Percentiles rank a stretch among this genome's conserved stretches.
Conservation (phyloP, 2,888 invertebrate species). For the Orchesella flavescens region DNA sequence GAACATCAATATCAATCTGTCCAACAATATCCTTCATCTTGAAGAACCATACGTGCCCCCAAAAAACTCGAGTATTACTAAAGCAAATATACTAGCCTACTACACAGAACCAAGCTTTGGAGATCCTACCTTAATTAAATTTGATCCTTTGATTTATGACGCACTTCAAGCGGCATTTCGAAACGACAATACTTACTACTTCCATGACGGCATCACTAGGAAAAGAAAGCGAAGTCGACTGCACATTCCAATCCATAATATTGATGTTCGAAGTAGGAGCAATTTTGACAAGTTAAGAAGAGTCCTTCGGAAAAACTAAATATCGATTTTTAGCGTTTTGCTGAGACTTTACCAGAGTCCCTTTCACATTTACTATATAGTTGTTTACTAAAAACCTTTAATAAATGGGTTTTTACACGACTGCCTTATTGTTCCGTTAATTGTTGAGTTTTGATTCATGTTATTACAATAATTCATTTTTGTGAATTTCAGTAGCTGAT, state of each 20-base stretch:
- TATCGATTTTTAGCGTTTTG: too few species aligned
- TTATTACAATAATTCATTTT: too few species aligned
- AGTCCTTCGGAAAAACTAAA: too few species aligned
- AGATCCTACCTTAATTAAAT: slow-evolving; percentile 19
- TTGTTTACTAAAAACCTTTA: too few species aligned
- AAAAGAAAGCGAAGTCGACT: slow-evolving; percentile 17
- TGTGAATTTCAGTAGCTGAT: too few species aligned
- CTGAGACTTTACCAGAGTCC: too few species aligned
- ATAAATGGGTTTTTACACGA: too few species aligned
- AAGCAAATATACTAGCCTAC: background rate
- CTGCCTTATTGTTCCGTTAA: too few species aligned
- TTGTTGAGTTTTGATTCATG: too few species aligned
- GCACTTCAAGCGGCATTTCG: slow-evolving; percentile 41
- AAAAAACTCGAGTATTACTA: background rate
- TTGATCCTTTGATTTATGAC: slow-evolving; percentile 37
- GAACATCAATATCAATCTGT: slow-evolving; percentile 26
- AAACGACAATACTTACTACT: background rate
- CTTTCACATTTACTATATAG: too few species aligned
- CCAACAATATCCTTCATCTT: slow-evolving; percentile 9
- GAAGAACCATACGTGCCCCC: background rate
- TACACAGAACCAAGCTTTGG: slow-evolving; percentile 9
- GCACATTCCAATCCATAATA: background rate
- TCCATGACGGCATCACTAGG: background rate
- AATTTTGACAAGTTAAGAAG: background rate
- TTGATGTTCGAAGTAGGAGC: slow-evolving; percentile 3